Base-by-base conservation (phyloP, 1,140 invertebrate species). In the Helicoverpa armigera region DNA sequence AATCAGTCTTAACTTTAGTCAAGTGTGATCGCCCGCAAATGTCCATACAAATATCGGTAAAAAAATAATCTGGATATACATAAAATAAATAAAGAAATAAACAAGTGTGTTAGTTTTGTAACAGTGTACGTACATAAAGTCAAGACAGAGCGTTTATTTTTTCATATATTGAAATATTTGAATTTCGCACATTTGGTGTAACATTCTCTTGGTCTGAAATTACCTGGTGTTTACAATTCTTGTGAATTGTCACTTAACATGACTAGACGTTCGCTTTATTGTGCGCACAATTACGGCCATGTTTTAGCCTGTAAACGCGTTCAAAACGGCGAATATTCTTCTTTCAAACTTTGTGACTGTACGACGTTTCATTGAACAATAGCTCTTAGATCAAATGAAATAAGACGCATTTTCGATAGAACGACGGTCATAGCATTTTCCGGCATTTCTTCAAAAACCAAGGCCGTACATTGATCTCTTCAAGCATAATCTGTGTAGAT, bases 81-180 rank as follows among this genome's bases (percentile, higher is more conserved):
- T 67, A 61, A 83, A 75, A 81, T n/a, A 78, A 70, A 81, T 70
- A 18, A 58, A 58, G 18, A 65, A 65, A 65, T 43, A 50, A 67
- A 80, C 54, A 61, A 81, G 80, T 81, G 83, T 86, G 84, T 88
- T 89, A 89, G 86, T 88, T 89, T 90, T 90, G 81, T 91, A 90
- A 87, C 80, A 61, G 83, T 87, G 82, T 85, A 86, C 82, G 83
- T 84, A 81, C 70, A 84, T 85, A 80, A 82, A 67, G 75, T 83
- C 75, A 81, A 87, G 82, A 85, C 85, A 89, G 89, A 90, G 87
- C 86, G 88, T 90, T 93, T 93, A 92, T 93, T 93, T 91, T 92
- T 91, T 89, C 89, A 91, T 88, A 82, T 83, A 72, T 60, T 78
- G 51, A 81, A 75, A 78, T 81, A 80, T 56, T 72, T 43, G 48